Evolutionary conservation across 2,113 vertebrate genomes (phyloP).

Genomic region (Nansenia antarctica): DNA sequence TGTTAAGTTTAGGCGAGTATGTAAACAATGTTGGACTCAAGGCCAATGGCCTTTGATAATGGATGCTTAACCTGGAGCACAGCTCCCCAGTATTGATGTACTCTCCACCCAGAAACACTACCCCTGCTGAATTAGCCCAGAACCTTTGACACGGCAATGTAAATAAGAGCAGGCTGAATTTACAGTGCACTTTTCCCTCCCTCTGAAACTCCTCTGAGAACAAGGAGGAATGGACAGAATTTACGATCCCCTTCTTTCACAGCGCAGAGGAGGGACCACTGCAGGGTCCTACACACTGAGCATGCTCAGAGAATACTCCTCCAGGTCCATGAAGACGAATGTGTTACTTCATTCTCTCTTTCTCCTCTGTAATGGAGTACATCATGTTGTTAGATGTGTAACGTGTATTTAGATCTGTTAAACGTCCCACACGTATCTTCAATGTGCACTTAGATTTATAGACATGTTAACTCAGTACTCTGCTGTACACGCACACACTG

Average conservation of each 20-base stretch:
- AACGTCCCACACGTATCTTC: too few species aligned
- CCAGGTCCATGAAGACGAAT: background rate
- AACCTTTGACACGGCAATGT: constrained; percentile 60
- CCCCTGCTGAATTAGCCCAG: constrained; percentile 45
- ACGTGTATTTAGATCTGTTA: too few species aligned
- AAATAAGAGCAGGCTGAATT: constrained; percentile 59
- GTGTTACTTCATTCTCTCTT: too few species aligned
- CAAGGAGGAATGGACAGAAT: constrained; percentile 2
- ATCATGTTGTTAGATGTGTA: too few species aligned
- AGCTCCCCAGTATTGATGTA: constrained; percentile 35
- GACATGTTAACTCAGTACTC: too few species aligned
- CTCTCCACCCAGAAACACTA: constrained; percentile 44
- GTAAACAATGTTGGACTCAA: constrained; percentile 55
- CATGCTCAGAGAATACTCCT: too few species aligned
- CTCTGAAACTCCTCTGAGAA: constrained; percentile 52
- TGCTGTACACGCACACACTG: too few species aligned
- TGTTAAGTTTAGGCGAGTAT: background rate
- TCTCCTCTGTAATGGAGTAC: background rate
- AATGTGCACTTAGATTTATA: too few species aligned
- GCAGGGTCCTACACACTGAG: background rate
- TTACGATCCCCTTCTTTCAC: background rate
- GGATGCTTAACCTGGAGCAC: constrained; percentile 49
- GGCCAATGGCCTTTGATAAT: constrained; percentile 49
- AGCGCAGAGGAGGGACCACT: background rate
- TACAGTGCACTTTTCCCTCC: constrained; percentile 28